Evolutionary conservation across 23 tunicate species (phyloP), one percentile per base, ranked within the genome.

Genomic region (Styela plicata): DNA sequence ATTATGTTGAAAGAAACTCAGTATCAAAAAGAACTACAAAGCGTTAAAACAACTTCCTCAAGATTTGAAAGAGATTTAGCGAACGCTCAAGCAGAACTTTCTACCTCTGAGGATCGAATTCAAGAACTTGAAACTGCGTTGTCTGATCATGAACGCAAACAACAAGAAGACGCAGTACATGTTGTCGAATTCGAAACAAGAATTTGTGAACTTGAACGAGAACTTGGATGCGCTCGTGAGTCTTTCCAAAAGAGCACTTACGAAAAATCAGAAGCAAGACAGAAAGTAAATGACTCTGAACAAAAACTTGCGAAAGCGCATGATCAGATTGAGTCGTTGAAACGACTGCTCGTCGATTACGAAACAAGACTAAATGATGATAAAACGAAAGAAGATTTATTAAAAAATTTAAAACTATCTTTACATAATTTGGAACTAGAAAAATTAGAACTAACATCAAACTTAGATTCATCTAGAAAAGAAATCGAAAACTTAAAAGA

Each of bases 121-220:
- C 97, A 91, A 57, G 90, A 86, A 37, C 61, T 91, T 1, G 97
- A 91, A 64, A 36, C 69, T 22, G 63, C 79, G 67, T 70, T 91
- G 34, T 91, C 86, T 16, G 84, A 63, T 22, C 69, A 80, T 28
- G 97, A 91, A 37, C 23, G 84, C 1, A 37, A 33, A 30, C 63
- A 37, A 2, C 74, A 68, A 23, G 83, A 86, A 71, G 33, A 25
- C 52, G 63, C 57, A 24, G 36, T 18, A 64, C 77, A 71, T 28
- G 74, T 64, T 17, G 19, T 19, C 23, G 85, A 53, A 31, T 64
- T 73, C 52, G 85, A 70, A 53, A 36, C 75, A 2, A 70, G 74
- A 27, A 80, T 80, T 1, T 27, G 30, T 24, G 61, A 65, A 26
- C 31, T 80, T 22, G 26, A 75, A n/a, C 27, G 63, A 21, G 36